A percentile compares a stretch with the other conserved stretches of the same genome.
Evolutionary conservation across 2,888 invertebrate genomes (phyloP).

Genomic region (Eupithecia abbreviata): DNA sequence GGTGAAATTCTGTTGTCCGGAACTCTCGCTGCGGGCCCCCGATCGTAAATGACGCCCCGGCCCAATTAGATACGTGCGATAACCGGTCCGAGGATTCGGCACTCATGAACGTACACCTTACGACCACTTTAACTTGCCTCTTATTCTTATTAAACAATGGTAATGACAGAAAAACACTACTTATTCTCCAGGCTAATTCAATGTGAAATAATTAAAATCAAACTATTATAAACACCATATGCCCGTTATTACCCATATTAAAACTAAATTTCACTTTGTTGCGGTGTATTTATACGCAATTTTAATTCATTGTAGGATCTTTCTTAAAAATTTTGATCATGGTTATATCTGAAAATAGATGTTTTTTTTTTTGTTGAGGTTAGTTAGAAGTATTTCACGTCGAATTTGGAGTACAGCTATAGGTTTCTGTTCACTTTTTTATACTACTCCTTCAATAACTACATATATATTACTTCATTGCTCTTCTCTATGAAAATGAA

Average conservation of each 20-base stretch:
- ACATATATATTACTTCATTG: neutral
- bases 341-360: too few relatives aligned
- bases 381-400: neutral
- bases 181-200: neutral
- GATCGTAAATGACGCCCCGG: constrained; percentile 26
- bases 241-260: neutral
- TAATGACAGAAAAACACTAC: neutral
- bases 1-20: constrained; percentile 4
- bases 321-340: neutral
- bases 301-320: neutral
- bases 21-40: constrained; percentile 18
- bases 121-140: neutral
- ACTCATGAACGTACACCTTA: constrained; percentile 27
- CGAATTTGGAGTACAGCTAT: neutral
- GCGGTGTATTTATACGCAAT: neutral
- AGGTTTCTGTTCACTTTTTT: neutral
- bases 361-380: neutral
- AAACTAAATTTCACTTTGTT: neutral
- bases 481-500: too few relatives aligned
- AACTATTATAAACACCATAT: too few relatives aligned
- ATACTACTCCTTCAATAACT: neutral
- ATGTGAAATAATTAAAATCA: neutral
- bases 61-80: constrained; percentile 22
- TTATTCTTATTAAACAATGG: neutral
- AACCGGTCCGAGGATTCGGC: constrained; percentile 28